These are phyloP conservation scores for Monarcha castaneiventris DNA, from an alignment of 2,113 vertebrate species.

Conservation along the genomic window DNA sequence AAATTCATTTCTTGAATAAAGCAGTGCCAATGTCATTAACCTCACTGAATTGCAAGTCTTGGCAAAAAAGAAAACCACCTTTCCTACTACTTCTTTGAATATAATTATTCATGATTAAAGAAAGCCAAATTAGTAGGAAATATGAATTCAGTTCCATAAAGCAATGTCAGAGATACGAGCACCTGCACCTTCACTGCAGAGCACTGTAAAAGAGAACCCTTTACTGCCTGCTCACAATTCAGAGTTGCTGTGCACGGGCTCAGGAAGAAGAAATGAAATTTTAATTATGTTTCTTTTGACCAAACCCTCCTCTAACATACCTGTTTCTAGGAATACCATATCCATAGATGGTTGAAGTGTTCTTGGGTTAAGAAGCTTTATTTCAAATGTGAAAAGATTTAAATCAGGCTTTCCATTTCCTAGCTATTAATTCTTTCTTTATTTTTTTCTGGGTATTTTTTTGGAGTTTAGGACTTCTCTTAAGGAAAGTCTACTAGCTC, in stretches of 20 bases:
- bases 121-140: background rate
- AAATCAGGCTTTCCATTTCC: background rate
- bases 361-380: background rate
- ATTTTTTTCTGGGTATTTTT: background rate
- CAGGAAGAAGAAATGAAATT: background rate
- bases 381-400: background rate
- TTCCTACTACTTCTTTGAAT: background rate
- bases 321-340: background rate
- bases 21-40: background rate
- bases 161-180: background rate
- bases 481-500: background rate
- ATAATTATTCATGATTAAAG: constrained; percentile 3
- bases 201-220: background rate
- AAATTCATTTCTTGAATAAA: constrained; percentile 4
- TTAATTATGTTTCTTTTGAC: background rate
- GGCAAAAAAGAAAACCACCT: background rate
- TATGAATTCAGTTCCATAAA: background rate
- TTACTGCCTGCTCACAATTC: background rate
- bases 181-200: background rate
- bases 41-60: background rate
- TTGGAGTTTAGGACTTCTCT: background rate
- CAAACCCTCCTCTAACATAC: background rate
- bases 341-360: background rate
- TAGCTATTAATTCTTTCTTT: background rate
- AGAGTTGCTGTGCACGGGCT: background rate